Conservation (phyloP, 2,888 invertebrate species). For the Polyploca ridens region DNA sequence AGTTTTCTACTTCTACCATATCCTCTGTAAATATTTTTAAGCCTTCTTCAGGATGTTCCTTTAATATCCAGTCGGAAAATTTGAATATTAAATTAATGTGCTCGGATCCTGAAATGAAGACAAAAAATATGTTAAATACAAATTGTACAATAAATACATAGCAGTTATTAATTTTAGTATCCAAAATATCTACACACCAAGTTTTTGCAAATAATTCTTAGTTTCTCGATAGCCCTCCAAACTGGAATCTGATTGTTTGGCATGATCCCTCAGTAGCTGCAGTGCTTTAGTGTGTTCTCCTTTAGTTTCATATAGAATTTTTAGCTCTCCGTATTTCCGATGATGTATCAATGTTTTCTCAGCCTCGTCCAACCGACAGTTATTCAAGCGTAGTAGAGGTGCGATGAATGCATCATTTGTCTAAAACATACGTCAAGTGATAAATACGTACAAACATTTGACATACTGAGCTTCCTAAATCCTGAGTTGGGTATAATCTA, state of each 20-base stretch:
- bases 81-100: constrained; percentile 96
- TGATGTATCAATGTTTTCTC: constrained; percentile 94
- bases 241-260: constrained; percentile 89
- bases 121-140: neutral
- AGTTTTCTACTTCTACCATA: constrained; percentile 92
- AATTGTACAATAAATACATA: neutral
- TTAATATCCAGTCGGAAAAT: constrained; percentile 96
- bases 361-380: constrained; percentile 97
- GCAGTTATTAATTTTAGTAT: neutral
- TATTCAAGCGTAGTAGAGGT: constrained; percentile 94
- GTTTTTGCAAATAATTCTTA: constrained; percentile 95
- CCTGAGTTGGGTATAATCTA: too few relatives aligned
- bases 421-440: constrained; percentile 70
- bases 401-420: constrained; percentile 98
- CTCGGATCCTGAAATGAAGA: constrained; percentile 83
- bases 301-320: constrained; percentile 97
- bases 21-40: constrained; percentile 95
- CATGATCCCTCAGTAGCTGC: constrained; percentile 92
- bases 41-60: constrained; percentile 94
- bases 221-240: constrained; percentile 92
- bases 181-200: constrained; percentile 81
- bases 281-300: constrained; percentile 96
- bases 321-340: constrained; percentile 95
- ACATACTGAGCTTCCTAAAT: neutral
- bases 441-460: neutral